Base-by-base conservation (phyloP, 2,113 vertebrate species). In the Chamaetylas fuelleborni region DNA sequence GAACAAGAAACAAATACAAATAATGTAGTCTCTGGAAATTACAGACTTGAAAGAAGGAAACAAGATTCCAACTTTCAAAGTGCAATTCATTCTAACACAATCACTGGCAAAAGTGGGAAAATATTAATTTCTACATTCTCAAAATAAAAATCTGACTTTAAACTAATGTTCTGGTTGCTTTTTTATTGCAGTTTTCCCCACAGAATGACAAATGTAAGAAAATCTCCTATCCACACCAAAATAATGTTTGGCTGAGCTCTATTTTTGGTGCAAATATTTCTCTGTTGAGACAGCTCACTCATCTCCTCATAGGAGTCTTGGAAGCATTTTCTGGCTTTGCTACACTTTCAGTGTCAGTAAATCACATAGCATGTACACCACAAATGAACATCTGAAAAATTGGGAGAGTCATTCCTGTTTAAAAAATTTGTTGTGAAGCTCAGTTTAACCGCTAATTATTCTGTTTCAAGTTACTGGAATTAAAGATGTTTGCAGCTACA, bases 191-290 rank as follows among this genome's bases (percentile, higher is more conserved):
- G 8, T 76, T 80, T 87, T 50, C 74, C 14, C 33, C 51, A 19
- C 26, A 58, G 79, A 94, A 60, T 85, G 45, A 72, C 24, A 77
- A 92, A 80, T 54, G 17, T 20, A 87, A 73, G 64, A 70, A 80
- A 94, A 61, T 70, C 73, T 86, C 81, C 31, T 89, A 76, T 38
- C 29, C 81, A 57, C 77, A 94, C 70, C 94, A 91, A 91, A 88
- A 90, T 80, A 88, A 76, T 58, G 66, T 72, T 97, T 95, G 90
- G 90, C 81, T 90, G 84, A 77, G 84, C 74, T 80, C 78, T 91
- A 80, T 57, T 91, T 97, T 92, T 88, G 95, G 90, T 95, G 67
- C 24, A 88, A 95, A 95, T 91, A 83, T 83, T 94, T 95, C 64
- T 94, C 87, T 88, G 87, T 70, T 95, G 93, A 93, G 93, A 77